phyloP scores from a whole-genome alignment of 1,140 invertebrate genomes.

The Leptoteleia sp. region DNA sequence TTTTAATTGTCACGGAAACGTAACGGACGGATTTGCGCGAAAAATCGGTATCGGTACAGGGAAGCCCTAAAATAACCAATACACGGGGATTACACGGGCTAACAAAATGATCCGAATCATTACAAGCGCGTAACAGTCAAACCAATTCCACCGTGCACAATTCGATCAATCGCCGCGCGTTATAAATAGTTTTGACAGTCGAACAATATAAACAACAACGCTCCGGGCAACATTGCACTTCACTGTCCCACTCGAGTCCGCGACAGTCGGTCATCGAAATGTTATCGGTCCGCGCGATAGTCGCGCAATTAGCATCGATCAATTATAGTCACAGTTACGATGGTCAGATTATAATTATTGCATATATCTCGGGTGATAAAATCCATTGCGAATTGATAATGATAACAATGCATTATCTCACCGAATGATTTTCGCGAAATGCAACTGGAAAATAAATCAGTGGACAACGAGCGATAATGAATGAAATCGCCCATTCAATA shows the following conservation, averaged over 20 bases:
- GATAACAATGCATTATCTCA: no score
- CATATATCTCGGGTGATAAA: not conserved
- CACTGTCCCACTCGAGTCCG: constrained; percentile 2
- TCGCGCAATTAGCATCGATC: constrained; percentile 20
- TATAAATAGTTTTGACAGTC: constrained; percentile 47
- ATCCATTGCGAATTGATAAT: not conserved
- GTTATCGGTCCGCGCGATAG: not conserved
- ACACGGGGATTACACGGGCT: constrained; percentile 5
- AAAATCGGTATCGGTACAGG: constrained; percentile 38
- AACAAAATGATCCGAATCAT: constrained; percentile 40
- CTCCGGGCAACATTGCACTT: constrained; percentile 19
- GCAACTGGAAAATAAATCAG: no score
- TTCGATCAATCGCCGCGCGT: constrained; percentile 36
- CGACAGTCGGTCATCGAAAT: constrained; percentile 5
- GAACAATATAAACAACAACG: constrained; percentile 23
- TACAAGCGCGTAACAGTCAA: constrained; percentile 31
- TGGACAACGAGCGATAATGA: no score
- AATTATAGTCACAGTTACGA: constrained; percentile 8
- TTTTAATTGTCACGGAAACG: constrained; percentile 23
- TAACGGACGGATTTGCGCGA: constrained; percentile 21
- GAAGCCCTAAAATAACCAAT: constrained; percentile 37
- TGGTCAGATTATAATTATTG: constrained; percentile 14
- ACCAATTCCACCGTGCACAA: constrained; percentile 20
- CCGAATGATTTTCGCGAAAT: no score
- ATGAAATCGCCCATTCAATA: no score